phyloP scores from a whole-genome alignment of 2,113 vertebrate species.

The Perognathus longimembris region DNA sequence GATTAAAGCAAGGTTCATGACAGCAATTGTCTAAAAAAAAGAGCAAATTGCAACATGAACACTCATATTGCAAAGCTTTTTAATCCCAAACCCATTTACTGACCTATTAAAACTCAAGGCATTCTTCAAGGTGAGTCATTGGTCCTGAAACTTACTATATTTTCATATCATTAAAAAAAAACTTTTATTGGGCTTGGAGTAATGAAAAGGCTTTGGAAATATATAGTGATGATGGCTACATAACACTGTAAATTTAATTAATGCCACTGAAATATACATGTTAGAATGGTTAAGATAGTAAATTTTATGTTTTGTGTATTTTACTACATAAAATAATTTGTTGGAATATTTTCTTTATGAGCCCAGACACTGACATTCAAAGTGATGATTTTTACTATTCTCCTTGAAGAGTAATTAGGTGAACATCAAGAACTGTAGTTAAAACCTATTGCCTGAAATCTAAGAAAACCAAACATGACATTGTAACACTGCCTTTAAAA shows the following conservation, averaged over 20 bases:
- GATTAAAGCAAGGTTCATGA: conserved; percentile 36
- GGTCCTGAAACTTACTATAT: conserved; percentile 11
- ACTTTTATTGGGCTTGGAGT: background rate
- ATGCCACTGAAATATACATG: background rate
- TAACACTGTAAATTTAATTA: background rate
- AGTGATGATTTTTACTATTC: conserved; percentile 24
- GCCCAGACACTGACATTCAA: background rate
- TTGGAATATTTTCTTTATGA: conserved; percentile 28
- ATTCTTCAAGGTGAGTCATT: conserved; percentile 19
- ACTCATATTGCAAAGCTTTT: background rate
- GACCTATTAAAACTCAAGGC: conserved; percentile 18
- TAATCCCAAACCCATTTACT: conserved; percentile 13
- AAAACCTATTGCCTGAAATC: background rate
- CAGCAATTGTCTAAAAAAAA: conserved; percentile 45
- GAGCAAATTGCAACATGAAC: conserved; percentile 1
- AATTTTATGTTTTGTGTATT: background rate
- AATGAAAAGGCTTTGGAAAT: background rate
- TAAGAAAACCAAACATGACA: conserved; percentile 1
- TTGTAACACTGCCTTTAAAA: conserved; percentile 15
- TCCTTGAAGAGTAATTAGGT: conserved; percentile 32
- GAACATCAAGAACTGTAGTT: background rate
- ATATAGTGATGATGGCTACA: background rate
- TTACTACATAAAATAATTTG: background rate
- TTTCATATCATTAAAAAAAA: conserved; percentile 23
- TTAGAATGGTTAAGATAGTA: background rate